These are phyloP conservation scores for Antechinus stuartii DNA, from an alignment of 2,113 vertebrate species.

Conservation along the genomic window DNA sequence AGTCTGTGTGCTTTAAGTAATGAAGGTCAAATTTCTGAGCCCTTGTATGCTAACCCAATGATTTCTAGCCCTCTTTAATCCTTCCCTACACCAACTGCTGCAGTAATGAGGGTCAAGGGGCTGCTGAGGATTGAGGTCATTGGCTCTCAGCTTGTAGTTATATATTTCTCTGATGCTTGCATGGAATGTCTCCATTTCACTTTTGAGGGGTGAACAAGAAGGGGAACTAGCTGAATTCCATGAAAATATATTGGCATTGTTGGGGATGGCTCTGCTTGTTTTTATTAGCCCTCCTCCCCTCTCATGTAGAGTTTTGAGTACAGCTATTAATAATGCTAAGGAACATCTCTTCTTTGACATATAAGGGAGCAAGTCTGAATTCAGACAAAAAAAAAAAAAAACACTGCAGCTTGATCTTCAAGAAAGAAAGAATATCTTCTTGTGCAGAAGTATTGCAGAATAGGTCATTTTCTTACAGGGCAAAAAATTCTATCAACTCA, in stretches of 20 bases:
- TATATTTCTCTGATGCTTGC: conserved; percentile 81
- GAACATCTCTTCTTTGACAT: background rate
- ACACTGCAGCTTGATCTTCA: background rate
- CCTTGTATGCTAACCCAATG: conserved; percentile 83
- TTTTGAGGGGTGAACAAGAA: conserved; percentile 47
- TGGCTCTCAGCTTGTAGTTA: conserved; percentile 82
- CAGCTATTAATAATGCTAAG: background rate
- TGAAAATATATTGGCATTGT: background rate
- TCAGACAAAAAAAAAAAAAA: background rate
- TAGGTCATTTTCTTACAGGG: background rate
- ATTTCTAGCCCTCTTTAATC: conserved; percentile 87
- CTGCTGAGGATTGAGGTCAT: conserved; percentile 80
- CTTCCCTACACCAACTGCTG: conserved; percentile 83
- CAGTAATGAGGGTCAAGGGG: conserved; percentile 86
- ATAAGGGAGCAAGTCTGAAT: background rate
- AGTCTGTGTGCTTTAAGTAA: conserved; percentile 84
- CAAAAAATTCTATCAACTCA: background rate
- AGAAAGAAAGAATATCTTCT: background rate
- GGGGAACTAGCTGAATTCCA: conserved; percentile 13
- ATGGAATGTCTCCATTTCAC: conserved; percentile 59
- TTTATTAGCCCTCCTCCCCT: background rate
- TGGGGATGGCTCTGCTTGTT: conserved; percentile 19
- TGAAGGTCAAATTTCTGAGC: conserved; percentile 86
- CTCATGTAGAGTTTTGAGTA: background rate
- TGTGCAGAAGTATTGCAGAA: background rate